Base-by-base conservation (phyloP, 2,888 invertebrate species). In the Altica lythri region DNA sequence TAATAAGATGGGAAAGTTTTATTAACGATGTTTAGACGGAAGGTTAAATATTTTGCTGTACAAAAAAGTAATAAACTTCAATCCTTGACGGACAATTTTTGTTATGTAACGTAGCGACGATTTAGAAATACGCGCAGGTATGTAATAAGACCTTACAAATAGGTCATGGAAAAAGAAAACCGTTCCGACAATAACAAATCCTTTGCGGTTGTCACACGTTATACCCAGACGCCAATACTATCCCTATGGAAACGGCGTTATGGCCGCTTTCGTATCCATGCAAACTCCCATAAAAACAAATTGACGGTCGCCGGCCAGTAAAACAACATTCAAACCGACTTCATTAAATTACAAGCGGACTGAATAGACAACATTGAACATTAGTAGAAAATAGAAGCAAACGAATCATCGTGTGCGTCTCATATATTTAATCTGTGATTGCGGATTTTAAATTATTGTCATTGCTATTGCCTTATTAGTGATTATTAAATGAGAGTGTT, bases 71-170 rank as follows among this genome's bases (percentile, higher is more conserved):
- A n/a, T n/a, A n/a, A n/a, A n/a, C n/a, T n/a, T n/a, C n/a, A n/a
- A n/a, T n/a, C n/a, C n/a, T n/a, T n/a, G n/a, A n/a, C n/a, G n/a
- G n/a, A n/a, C n/a, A n/a, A n/a, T n/a, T n/a, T n/a, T n/a, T n/a
- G n/a, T n/a, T n/a, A n/a, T n/a, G n/a, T n/a, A n/a, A n/a, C n/a
- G n/a, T n/a, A n/a, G n/a, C n/a, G n/a, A n/a, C n/a, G n/a, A n/a
- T n/a, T n/a, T n/a, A n/a, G n/a, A n/a, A 34, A 27, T 40, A 9
- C 14, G 48, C 40, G 49, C 49, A 49, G 49, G 40, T 49, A 42
- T 10, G 10, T 25, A n/a, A n/a, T n/a, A n/a, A n/a, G n/a, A 48
- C 12, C n/a, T 6, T 19, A 38, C 48, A 40, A 48, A 49, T 49
- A 30, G 49, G 49, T 49, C 49, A 49, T 19, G 49, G 32, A 47